Percentiles rank a stretch among this genome's conserved stretches.
phyloP scores from a whole-genome alignment of 2,888 invertebrate genomes.

The Hypomecis atomaria region DNA sequence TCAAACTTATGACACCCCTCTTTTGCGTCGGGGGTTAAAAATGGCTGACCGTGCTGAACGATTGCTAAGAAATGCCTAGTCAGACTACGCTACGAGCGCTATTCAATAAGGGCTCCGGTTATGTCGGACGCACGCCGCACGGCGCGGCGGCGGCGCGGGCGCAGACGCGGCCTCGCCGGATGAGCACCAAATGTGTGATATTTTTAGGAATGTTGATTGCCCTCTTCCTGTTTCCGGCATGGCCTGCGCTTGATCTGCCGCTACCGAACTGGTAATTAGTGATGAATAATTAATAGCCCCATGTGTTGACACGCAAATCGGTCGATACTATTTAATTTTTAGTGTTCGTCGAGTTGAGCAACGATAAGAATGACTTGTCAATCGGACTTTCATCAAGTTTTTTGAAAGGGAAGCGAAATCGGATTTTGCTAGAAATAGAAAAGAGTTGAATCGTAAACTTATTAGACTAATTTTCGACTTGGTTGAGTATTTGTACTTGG shows the following conservation, averaged over 20 bases:
- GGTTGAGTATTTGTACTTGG: too few relatives aligned
- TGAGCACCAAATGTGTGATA: slow-evolving; percentile 83
- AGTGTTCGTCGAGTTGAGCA: slow-evolving; percentile 23
- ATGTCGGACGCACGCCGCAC: too few relatives aligned
- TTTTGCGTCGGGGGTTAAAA: too few relatives aligned
- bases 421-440: too few relatives aligned
- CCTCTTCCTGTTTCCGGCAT: slow-evolving; percentile 82
- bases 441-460: too few relatives aligned
- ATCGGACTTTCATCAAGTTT: slow-evolving; percentile 1
- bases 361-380: neutral
- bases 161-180: slow-evolving; percentile 65
- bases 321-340: slow-evolving; percentile 53
- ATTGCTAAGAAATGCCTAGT: too few relatives aligned
- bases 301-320: slow-evolving; percentile 62
- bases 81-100: too few relatives aligned
- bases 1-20: too few relatives aligned
- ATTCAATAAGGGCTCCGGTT: too few relatives aligned
- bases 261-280: slow-evolving; percentile 75
- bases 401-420: neutral
- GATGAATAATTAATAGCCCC: slow-evolving; percentile 75
- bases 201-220: slow-evolving; percentile 84
- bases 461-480: too few relatives aligned
- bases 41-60: too few relatives aligned
- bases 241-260: slow-evolving; percentile 71
- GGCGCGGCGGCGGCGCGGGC: slow-evolving; percentile 33